Conservation (phyloP, 23 tunicate genomes). For the Trididemnum miniatum region DNA sequence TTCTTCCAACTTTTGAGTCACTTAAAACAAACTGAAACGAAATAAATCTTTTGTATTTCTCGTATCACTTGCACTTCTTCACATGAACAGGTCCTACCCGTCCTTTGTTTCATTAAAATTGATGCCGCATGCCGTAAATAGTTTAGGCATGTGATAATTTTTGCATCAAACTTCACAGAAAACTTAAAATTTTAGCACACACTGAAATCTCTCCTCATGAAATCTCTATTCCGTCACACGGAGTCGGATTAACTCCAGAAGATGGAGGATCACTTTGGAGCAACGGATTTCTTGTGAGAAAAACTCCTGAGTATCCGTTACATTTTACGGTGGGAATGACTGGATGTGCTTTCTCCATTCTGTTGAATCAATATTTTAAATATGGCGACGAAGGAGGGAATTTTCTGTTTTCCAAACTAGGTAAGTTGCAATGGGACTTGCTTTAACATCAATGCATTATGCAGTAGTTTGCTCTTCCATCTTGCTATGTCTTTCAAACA, state of each 20-base stretch:
- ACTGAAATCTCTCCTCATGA: slow-evolving; percentile 33
- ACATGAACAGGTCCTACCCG: background rate
- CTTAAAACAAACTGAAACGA: too few relatives aligned
- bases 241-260: slow-evolving; percentile 26
- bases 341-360: slow-evolving; percentile 53
- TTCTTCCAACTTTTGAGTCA: background rate
- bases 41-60: too few relatives aligned
- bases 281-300: slow-evolving; percentile 8
- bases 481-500: too few relatives aligned
- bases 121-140: background rate
- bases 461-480: too few relatives aligned
- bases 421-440: too few relatives aligned
- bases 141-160: too few relatives aligned
- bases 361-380: slow-evolving; percentile 10
- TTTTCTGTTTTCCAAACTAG: background rate
- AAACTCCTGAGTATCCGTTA: slow-evolving; percentile 36
- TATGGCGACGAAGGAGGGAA: slow-evolving; percentile 25
- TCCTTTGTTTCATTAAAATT: background rate
- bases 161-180: too few relatives aligned
- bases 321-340: slow-evolving; percentile 50
- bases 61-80: too few relatives aligned
- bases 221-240: slow-evolving; percentile 28
- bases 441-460: too few relatives aligned
- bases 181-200: slow-evolving; percentile 22
- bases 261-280: slow-evolving; percentile 21